Percentiles rank a stretch among this genome's conserved stretches.
Conservation (phyloP, 2,797 vertebrate species). For the Acanthopagrus latus region DNA sequence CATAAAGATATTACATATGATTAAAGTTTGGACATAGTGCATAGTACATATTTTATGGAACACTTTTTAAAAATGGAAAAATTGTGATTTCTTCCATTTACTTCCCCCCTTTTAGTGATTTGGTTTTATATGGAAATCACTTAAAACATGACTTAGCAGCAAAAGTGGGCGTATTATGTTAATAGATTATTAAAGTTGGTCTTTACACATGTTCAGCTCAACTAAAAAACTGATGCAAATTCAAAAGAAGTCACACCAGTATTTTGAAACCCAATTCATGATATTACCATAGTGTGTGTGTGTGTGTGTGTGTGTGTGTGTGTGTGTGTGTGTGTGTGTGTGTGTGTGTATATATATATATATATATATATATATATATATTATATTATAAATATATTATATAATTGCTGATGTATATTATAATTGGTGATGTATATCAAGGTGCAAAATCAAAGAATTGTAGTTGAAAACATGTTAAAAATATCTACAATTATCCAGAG, state of each 20-base stretch:
- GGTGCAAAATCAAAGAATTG: too few species aligned
- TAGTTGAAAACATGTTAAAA: too few species aligned
- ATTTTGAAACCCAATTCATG: constrained; percentile 33
- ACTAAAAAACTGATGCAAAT: constrained; percentile 39
- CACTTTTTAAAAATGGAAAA: constrained; percentile 22
- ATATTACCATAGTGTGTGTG: constrained; percentile 75
- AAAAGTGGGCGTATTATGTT: not conserved
- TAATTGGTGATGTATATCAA: not conserved
- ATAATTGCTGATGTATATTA: too few species aligned
- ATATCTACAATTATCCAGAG: too few species aligned
- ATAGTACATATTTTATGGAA: constrained; percentile 35
- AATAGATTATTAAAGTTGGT: constrained; percentile 41
- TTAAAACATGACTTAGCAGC: constrained; percentile 24
- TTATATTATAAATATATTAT: too few species aligned
- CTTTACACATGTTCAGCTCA: constrained; percentile 34
- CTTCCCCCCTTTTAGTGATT: constrained; percentile 42
- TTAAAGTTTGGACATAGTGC: constrained; percentile 35
- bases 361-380: too few species aligned
- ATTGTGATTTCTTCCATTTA: constrained; percentile 53
- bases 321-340: too few species aligned
- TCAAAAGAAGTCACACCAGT: constrained; percentile 40
- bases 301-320: too few species aligned
- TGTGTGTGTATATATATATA: too few species aligned
- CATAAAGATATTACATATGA: constrained; percentile 46
- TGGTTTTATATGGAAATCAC: constrained; percentile 48